Conservation (phyloP, 1,140 invertebrate genomes). For the Leguminivora glycinivorella region DNA sequence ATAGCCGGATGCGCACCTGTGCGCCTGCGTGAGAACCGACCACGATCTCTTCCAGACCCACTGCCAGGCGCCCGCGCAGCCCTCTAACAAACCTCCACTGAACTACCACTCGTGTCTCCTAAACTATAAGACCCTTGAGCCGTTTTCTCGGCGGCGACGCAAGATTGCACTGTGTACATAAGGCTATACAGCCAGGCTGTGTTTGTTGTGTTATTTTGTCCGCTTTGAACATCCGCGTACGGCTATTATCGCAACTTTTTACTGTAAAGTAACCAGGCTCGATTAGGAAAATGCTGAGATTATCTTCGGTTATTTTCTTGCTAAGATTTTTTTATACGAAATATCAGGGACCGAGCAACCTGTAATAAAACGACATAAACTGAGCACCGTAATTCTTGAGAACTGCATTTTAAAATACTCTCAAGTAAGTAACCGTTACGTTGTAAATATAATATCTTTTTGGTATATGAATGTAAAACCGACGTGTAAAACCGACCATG, state of each 20-base stretch:
- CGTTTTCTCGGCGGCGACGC: conserved; percentile 15
- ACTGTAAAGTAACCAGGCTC: conserved; percentile 47
- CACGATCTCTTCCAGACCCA: conserved; percentile 46
- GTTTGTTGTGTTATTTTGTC: conserved; percentile 74
- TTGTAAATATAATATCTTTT: no score
- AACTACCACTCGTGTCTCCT: conserved; percentile 37
- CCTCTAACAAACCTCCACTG: neutral
- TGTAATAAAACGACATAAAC: no score
- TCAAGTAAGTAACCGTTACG: no score
- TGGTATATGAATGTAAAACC: no score
- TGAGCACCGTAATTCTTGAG: no score
- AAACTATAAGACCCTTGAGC: conserved; percentile 30
- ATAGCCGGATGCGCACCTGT: conserved; percentile 75
- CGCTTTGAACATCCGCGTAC: conserved; percentile 69
- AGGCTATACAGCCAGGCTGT: conserved; percentile 56
- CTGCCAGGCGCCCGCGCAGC: conserved; percentile 35
- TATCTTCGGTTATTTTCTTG: neutral
- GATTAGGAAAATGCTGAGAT: neutral
- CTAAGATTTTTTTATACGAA: neutral
- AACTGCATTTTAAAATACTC: no score
- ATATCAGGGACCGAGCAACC: no score
- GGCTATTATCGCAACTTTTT: conserved; percentile 71
- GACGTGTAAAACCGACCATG: no score
- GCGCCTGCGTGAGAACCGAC: conserved; percentile 62
- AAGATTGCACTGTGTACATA: conserved; percentile 42